phyloP scores from a whole-genome alignment of 2,888 invertebrate species.

The Hirtodrosophila duncani region DNA sequence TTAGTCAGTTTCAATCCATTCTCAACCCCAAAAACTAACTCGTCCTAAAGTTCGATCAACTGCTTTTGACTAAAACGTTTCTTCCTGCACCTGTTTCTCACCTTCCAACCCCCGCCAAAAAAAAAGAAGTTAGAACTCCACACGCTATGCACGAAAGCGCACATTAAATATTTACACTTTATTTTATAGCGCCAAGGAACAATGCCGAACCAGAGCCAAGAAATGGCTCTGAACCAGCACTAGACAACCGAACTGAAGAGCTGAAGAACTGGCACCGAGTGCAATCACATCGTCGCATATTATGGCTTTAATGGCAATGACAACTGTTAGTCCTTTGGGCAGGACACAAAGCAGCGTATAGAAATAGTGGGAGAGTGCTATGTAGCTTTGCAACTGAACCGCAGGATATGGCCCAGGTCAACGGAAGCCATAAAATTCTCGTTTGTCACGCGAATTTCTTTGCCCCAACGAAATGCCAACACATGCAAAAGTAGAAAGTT shows the following conservation, averaged over 20 bases:
- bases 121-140: constrained; percentile 24
- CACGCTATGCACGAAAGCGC: constrained; percentile 73
- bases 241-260: constrained; percentile 13
- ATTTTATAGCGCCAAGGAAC: constrained; percentile 70
- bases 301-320: constrained; percentile 69
- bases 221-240: constrained; percentile 16
- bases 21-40: too few relatives aligned
- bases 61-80: constrained; percentile 20
- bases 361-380: constrained; percentile 20
- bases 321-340: constrained; percentile 56
- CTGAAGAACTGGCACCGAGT: constrained; percentile 43
- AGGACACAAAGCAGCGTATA: constrained; percentile 26
- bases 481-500: constrained; percentile 74
- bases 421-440: constrained; percentile 79
- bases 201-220: constrained; percentile 7
- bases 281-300: constrained; percentile 76
- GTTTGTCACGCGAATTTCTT: constrained; percentile 78
- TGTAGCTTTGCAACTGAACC: constrained; percentile 56
- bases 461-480: constrained; percentile 60
- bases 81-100: constrained; percentile 4
- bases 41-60: constrained; percentile 25
- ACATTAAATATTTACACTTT: constrained; percentile 79
- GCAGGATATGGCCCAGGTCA: constrained; percentile 77
- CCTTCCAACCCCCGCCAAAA: constrained; percentile 8
- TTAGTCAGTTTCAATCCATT: not conserved